Conservation (phyloP, 2,888 invertebrate species). For the Leuctra nigra region DNA sequence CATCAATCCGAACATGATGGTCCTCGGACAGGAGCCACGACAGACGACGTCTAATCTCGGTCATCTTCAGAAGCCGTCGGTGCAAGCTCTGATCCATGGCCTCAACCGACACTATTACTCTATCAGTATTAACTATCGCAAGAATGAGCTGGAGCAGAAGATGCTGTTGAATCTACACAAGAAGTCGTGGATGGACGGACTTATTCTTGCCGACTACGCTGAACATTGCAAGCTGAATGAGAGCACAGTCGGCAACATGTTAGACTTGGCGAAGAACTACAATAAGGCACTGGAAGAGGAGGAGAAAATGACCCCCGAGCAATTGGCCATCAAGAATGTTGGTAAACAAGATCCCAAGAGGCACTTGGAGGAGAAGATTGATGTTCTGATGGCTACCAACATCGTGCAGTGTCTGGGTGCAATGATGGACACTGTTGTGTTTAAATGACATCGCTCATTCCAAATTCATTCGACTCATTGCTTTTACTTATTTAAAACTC, state of each 20-base stretch:
- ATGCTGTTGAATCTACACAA: slow-evolving; percentile 98
- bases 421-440: slow-evolving; percentile 89
- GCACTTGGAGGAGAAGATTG: slow-evolving; percentile 98
- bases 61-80: slow-evolving; percentile 96
- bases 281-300: slow-evolving; percentile 98
- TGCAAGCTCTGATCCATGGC: slow-evolving; percentile 98
- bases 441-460: slow-evolving; percentile 60
- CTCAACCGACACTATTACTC: slow-evolving; percentile 98
- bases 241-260: slow-evolving; percentile 90
- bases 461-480: too few species aligned
- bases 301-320: slow-evolving; percentile 99
- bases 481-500: too few species aligned
- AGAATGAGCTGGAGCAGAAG: slow-evolving; percentile 98
- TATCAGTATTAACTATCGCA: slow-evolving; percentile 98
- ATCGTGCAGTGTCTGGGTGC: slow-evolving; percentile 97
- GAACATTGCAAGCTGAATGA: slow-evolving; percentile 93
- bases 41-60: slow-evolving; percentile 99
- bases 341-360: slow-evolving; percentile 99
- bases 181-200: slow-evolving; percentile 97
- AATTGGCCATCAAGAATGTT: slow-evolving; percentile 98
- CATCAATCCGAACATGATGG: slow-evolving; percentile 99
- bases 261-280: slow-evolving; percentile 95
- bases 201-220: slow-evolving; percentile 83
- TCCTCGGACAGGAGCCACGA: slow-evolving; percentile 94
- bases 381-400: slow-evolving; percentile 92